Percentiles rank a stretch among this genome's conserved stretches.
Evolutionary conservation across 2,888 invertebrate genomes (phyloP).

Genomic region (Oligia latruncula): DNA sequence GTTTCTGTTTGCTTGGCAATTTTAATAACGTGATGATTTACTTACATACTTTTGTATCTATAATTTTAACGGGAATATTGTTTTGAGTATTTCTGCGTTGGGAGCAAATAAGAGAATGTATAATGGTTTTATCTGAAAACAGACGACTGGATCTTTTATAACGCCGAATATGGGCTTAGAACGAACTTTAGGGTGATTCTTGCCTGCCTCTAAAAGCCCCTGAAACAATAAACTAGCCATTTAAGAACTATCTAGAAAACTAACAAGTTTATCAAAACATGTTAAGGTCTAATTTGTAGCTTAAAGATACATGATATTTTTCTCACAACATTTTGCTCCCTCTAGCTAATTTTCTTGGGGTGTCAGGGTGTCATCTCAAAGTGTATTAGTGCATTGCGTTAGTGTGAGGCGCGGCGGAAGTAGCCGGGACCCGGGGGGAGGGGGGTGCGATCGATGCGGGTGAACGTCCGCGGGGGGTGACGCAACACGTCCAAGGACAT

Average conservation of each 20-base stretch:
- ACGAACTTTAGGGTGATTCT: background rate
- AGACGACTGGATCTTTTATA: too few relatives aligned
- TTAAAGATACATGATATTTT: background rate
- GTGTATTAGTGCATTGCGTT: slow-evolving; percentile 32
- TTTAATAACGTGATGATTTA: slow-evolving; percentile 52
- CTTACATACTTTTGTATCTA: slow-evolving; percentile 40
- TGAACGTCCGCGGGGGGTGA: slow-evolving; percentile 67
- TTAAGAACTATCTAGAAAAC: background rate
- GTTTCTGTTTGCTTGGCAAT: slow-evolving; percentile 55
- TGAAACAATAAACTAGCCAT: background rate
- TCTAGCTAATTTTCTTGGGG: slow-evolving; percentile 27
- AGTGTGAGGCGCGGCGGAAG: slow-evolving; percentile 53
- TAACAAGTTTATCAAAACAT: background rate
- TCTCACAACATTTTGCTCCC: slow-evolving; percentile 2
- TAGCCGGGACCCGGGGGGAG: slow-evolving; percentile 27
- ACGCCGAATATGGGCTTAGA: background rate
- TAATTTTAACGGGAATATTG: slow-evolving; percentile 24
- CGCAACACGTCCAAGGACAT: slow-evolving; percentile 69
- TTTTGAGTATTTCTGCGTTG: slow-evolving; percentile 5
- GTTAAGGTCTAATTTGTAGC: background rate
- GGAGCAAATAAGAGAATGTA: background rate
- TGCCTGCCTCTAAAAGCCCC: background rate
- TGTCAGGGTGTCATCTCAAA: slow-evolving; percentile 50
- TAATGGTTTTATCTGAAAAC: background rate
- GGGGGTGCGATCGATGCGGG: slow-evolving; percentile 73